A percentile compares a stretch with the other conserved stretches of the same genome.
Evolutionary conservation across 2,888 invertebrate genomes (phyloP).

Genomic region (Crocallis elinguaria): DNA sequence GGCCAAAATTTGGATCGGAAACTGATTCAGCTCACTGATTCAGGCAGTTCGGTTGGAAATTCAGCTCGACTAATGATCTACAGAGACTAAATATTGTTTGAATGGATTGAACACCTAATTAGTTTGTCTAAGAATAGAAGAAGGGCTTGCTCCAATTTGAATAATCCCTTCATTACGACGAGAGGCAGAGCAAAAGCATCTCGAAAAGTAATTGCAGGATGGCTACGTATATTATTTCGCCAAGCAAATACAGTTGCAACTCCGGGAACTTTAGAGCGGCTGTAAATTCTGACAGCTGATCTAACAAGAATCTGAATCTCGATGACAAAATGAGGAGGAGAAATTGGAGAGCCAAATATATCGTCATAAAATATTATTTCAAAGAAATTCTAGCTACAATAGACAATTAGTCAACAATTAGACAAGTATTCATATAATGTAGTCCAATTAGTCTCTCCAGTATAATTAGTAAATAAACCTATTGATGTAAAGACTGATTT

Average conservation of each 20-base stretch:
- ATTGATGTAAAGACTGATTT: too few relatives aligned
- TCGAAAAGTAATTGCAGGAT: neutral
- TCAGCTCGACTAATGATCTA: neutral
- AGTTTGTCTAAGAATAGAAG: neutral
- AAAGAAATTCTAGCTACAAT: neutral
- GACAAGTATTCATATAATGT: too few relatives aligned
- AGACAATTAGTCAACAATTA: too few relatives aligned
- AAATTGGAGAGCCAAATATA: too few relatives aligned
- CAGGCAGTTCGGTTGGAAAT: neutral
- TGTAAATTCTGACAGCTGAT: neutral
- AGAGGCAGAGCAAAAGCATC: slow-evolving; percentile 2
- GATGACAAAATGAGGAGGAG: neutral
- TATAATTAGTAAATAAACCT: too few relatives aligned
- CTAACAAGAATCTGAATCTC: neutral
- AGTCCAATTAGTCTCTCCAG: too few relatives aligned
- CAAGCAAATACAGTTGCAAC: neutral
- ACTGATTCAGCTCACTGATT: neutral
- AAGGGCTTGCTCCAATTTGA: too few relatives aligned
- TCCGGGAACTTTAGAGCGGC: too few relatives aligned
- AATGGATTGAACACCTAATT: neutral
- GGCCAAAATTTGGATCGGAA: neutral
- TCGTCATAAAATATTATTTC: too few relatives aligned
- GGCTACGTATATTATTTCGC: neutral
- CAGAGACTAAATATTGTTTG: neutral
- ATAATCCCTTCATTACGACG: neutral